Evolutionary conservation across 2,113 vertebrate genomes (phyloP), one percentile per base, ranked within the genome.

Genomic region (Gasterosteus nipponicus): DNA sequence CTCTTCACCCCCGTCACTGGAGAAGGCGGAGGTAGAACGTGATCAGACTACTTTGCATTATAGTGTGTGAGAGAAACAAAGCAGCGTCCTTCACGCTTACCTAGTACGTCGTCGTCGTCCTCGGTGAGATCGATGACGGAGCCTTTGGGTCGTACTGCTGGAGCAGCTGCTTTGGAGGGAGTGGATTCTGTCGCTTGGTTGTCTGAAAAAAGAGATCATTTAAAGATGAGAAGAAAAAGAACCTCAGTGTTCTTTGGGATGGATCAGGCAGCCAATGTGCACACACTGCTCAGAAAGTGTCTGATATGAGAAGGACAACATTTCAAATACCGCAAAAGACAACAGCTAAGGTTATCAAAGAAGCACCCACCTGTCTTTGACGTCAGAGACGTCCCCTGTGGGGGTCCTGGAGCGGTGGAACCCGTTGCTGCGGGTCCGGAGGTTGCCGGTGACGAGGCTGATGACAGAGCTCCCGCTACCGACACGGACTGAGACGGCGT

Each of bases 51-150:
- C 7, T 35, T 72, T 61, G 41, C n/a, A 47, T 54, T 8, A 38
- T 18, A 66, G 12, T 3, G 3, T 15, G 0, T 64, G 33, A 6
- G 3, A 56, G 57, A 18, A 7, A 38, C 4, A 35, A 44, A 5
- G 22, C 9, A 9, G 4, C 15, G 18, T 4, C 2, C 5, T 10
- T 35, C 0, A 22, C 8, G 8, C 73, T 82, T 78, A 94, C 94
- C 93, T 92, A 93, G 92, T 7, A 95, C 94, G 67, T 95, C 94
- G 58, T 95, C 94, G 22, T 95, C 94, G 22, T 95, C 94, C 78
- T 95, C 94, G 3, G 94, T 95, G 56, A 95, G 94, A 78, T 95
- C 94, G 1, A 95, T 95, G 73, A 95, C 93, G 0, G 94, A 94
- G 62, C 93, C 93, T 85, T 93, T 94, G 42, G 93, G 91, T 46